These are phyloP conservation scores for Steatocranus sp. DNA, from an alignment of 2,797 vertebrate genomes.

Conservation along the genomic window DNA sequence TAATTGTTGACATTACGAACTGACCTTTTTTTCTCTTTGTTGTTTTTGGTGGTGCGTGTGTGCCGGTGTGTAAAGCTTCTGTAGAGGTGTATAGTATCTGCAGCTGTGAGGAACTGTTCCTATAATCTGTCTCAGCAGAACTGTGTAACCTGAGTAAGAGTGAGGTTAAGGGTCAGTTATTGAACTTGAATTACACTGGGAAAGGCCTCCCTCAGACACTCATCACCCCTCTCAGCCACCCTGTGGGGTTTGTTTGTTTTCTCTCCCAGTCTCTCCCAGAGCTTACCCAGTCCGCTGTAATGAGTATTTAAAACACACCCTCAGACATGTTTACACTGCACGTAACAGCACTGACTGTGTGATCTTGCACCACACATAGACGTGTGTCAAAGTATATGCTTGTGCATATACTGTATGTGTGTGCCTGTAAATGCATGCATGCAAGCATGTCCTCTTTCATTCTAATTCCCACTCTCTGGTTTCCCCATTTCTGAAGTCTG, in stretches of 20 bases:
- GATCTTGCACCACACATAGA: constrained; percentile 63
- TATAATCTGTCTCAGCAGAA: constrained; percentile 69
- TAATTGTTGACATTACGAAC: constrained; percentile 66
- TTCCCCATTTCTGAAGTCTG: constrained; percentile 67
- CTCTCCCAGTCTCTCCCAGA: constrained; percentile 69
- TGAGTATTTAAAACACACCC: constrained; percentile 73
- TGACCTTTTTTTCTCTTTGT: constrained; percentile 68
- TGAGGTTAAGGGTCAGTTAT: constrained; percentile 72
- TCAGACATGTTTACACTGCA: constrained; percentile 72
- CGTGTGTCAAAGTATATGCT: constrained; percentile 44
- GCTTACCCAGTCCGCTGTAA: constrained; percentile 69
- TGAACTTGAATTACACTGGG: constrained; percentile 74
- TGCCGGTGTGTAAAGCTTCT: constrained; percentile 47
- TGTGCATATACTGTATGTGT: background rate
- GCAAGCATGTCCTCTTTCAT: constrained; percentile 53
- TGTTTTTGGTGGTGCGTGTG: constrained; percentile 37
- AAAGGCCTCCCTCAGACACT: constrained; percentile 54
- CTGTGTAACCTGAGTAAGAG: constrained; percentile 69
- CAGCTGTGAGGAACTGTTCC: constrained; percentile 69
- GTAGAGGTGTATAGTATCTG: constrained; percentile 63
- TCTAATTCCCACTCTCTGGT: constrained; percentile 59
- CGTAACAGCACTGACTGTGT: constrained; percentile 64
- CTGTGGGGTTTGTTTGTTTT: constrained; percentile 75
- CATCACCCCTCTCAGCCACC: constrained; percentile 52
- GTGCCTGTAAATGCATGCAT: background rate